Percentiles rank a stretch among this genome's conserved stretches.
Conservation (phyloP, 2,113 vertebrate species). For the Elephas maximus region DNA sequence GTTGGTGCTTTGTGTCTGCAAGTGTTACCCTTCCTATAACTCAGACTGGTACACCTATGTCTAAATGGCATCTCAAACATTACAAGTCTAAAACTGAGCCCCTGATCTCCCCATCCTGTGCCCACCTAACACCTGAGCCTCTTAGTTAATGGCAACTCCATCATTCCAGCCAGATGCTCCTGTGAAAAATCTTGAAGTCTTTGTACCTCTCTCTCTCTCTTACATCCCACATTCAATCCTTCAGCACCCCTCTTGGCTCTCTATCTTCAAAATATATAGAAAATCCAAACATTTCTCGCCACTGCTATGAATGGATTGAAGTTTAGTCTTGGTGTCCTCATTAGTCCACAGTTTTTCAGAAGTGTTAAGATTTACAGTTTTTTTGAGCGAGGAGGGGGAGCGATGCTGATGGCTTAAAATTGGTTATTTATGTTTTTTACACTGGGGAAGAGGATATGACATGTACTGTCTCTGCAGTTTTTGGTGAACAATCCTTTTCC, state of each 20-base stretch:
- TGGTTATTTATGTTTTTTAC: conserved; percentile 15
- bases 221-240: neutral
- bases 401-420: neutral
- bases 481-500: neutral
- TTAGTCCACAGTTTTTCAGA: neutral
- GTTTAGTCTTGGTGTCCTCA: neutral
- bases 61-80: neutral
- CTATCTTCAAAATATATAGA: neutral
- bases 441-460: neutral
- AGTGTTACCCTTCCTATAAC: neutral
- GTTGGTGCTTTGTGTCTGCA: neutral
- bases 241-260: neutral
- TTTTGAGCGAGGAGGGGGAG: neutral
- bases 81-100: neutral
- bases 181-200: neutral
- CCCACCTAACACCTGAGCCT: neutral
- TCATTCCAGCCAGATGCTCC: neutral
- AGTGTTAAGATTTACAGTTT: neutral
- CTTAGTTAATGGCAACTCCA: neutral
- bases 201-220: neutral
- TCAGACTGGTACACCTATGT: neutral
- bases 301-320: neutral
- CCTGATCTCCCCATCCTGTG: neutral
- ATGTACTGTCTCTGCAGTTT: neutral
- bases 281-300: neutral